A percentile compares a stretch with the other conserved stretches of the same genome.
These are phyloP conservation scores for Gnatocerus cornutus DNA, from an alignment of 2,888 invertebrate genomes.

Conservation along the genomic window DNA sequence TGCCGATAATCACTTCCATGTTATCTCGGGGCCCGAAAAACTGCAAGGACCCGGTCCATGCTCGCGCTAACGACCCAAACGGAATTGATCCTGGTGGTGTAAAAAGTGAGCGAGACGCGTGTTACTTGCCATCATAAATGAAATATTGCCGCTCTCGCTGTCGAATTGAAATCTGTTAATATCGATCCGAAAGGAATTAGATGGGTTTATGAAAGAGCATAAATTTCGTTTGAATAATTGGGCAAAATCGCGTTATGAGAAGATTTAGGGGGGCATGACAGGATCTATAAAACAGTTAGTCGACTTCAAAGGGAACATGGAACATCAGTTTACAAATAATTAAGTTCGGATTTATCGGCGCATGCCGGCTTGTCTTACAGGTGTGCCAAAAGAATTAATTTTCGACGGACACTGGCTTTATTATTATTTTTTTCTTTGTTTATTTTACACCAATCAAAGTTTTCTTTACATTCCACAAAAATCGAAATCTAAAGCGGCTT, in stretches of 20 bases:
- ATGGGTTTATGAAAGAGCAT: conserved; percentile 43
- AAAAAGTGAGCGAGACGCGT: conserved; percentile 58
- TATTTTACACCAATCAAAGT: not conserved
- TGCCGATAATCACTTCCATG: conserved; percentile 69
- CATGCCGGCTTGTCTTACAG: conserved; percentile 19
- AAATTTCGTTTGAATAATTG: conserved; percentile 49
- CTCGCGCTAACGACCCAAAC: conserved; percentile 57
- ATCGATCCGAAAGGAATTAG: conserved; percentile 43
- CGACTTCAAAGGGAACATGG: conserved; percentile 37
- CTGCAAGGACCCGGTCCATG: conserved; percentile 55
- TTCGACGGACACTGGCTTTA: not conserved
- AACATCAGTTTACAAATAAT: conserved; percentile 40
- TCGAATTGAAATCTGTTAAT: conserved; percentile 44
- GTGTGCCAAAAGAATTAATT: conserved; percentile 31
- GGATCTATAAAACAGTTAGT: conserved; percentile 41
- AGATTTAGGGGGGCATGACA: conserved; percentile 39
- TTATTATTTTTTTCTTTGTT: conserved; percentile 2
- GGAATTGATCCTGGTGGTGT: conserved; percentile 56
- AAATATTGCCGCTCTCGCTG: conserved; percentile 55
- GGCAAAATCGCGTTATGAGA: conserved; percentile 42
- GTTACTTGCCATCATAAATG: conserved; percentile 57
- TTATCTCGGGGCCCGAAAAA: conserved; percentile 65
- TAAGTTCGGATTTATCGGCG: conserved; percentile 31
- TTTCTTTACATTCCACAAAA: too few relatives aligned
- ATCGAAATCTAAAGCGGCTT: too few relatives aligned